Base-by-base conservation (phyloP, 2,797 vertebrate genomes). In the Leptoclinus maculatus region DNA sequence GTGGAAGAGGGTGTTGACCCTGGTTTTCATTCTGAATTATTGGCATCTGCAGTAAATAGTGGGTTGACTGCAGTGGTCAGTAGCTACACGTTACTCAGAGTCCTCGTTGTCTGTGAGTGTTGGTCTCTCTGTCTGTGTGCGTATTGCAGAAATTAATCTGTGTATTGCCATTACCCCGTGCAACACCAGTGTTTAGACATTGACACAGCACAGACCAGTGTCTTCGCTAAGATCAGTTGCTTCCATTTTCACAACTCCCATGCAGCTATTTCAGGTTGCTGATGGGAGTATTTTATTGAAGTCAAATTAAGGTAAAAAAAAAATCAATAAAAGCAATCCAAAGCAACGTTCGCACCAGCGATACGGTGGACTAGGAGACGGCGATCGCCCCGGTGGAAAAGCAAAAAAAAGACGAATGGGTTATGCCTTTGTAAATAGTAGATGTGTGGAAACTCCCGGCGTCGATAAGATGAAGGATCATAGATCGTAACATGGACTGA, bases 271-370 rank as follows among this genome's bases (percentile, higher is more conserved):
- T 67, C 23, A 60, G 3, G 11, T 66, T 64, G 74, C 60, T 68
- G 78, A 74, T 63, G 11, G 66, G 49, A 80, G 23, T 49, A 54
- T 62, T 60, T 43, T 23, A 21, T 70, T 54, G 72, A 45, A 79
- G 63, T 36, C 58, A 39, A 84, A 63, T 54, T 27, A 17, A 58
- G 51, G 49, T 51, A 4, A 27, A 14, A 53, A 12, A 25, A 23
- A 73, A 70, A 79, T 77, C 39, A 66, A 51, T 71, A 13, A 84
- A 82, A 83, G 64, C 67, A 75, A 72, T 82, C 77, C 74, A 91
- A 76, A 87, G 80, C 79, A 66, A 84, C 19, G 66, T 78, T 60
- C 70, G 82, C 89, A 90, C 86, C 83, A 90, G 85, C 76, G 56
- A 66, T 45, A 47, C 41, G 41, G 32, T 62, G 23, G 74, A 81